Evolutionary conservation across 2,888 invertebrate species (phyloP), one percentile per base, ranked within the genome.

Genomic region (Erebia palarica): DNA sequence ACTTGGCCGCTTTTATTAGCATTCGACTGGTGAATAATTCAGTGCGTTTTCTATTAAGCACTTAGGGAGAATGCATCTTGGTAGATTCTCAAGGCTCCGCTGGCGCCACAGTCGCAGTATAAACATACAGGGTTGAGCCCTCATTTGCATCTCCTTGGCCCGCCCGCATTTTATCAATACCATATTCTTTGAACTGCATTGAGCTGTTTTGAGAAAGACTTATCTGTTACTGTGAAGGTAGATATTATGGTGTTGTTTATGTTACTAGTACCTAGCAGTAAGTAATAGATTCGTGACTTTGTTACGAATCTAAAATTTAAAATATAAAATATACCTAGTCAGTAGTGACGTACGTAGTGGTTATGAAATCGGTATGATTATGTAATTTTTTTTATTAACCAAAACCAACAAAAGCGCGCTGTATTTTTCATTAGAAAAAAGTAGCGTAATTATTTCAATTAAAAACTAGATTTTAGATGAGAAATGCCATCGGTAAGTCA

Each of bases 11-110:
- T 91, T 89, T 90, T 89, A 88, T 84, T 80, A 76, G 83, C 84
- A 87, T 86, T 84, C 83, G 81, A 80, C 82, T 63, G 78, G 85
- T 91, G 89, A 89, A 90, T 90, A 84, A 90, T 91, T 91, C 91
- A 92, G 82, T 73, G 82, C 80, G 80, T 86, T 86, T 87, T 88
- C 87, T 89, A 88, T 87, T 87, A 88, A 86, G 88, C 86, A 88
- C 88, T 90, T 87, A 87, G 83, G 81, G 78, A 82, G 81, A 89
- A 90, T 90, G 89, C 86, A 88, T 88, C 83, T 82, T 81, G 81
- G 63, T 63, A 81, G 83, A 87, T 86, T 87, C 88, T 87, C 84
- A 85, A 84, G 84, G 83, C 47, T n/a, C 36, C 13, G 63, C 1
- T 21, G 58, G 61, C 57, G 49, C 63, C 63, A 21, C 21, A 69